Percentiles rank a stretch among this genome's conserved stretches.
These are phyloP conservation scores for Porites lobata DNA, from an alignment of 92 coral and sea anemone species.

Conservation along the genomic window DNA sequence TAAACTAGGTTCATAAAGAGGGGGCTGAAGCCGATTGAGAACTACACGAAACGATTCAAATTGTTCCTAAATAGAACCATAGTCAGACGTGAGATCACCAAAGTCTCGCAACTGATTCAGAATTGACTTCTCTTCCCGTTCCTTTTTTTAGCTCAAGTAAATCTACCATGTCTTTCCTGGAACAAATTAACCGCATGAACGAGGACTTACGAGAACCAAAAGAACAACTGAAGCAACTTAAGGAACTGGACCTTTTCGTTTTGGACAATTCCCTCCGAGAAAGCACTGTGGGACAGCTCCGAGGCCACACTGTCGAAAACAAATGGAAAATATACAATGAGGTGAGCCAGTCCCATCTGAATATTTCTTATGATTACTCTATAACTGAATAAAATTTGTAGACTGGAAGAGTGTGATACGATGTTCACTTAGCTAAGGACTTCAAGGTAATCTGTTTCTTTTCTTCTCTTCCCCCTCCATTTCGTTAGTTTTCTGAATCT, in stretches of 20 bases:
- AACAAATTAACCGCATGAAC: slow-evolving; percentile 29
- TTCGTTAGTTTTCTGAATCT: too few relatives aligned
- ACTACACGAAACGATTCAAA: too few relatives aligned
- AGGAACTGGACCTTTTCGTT: slow-evolving; percentile 66
- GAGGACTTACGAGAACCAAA: slow-evolving; percentile 4
- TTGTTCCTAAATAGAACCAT: too few relatives aligned
- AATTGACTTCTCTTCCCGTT: neutral
- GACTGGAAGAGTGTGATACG: too few relatives aligned
- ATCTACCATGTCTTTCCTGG: slow-evolving; percentile 19
- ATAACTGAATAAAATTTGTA: too few relatives aligned
- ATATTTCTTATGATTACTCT: neutral
- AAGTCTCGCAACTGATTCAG: too few relatives aligned
- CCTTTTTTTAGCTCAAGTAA: neutral
- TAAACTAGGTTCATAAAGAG: too few relatives aligned
- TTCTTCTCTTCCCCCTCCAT: too few relatives aligned
- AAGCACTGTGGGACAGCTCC: slow-evolving; percentile 86
- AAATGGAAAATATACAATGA: slow-evolving; percentile 84
- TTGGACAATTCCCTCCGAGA: slow-evolving; percentile 89
- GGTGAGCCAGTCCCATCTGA: slow-evolving; percentile 25
- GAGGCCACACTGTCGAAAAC: slow-evolving; percentile 83
- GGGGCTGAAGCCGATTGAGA: too few relatives aligned
- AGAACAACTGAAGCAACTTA: slow-evolving; percentile 44
- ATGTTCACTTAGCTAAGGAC: too few relatives aligned
- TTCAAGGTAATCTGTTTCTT: too few relatives aligned
- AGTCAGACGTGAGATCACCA: too few relatives aligned